Evolutionary conservation across 2,888 invertebrate genomes (phyloP), one percentile per base, ranked within the genome.

Genomic region (Lepas anatifera): DNA sequence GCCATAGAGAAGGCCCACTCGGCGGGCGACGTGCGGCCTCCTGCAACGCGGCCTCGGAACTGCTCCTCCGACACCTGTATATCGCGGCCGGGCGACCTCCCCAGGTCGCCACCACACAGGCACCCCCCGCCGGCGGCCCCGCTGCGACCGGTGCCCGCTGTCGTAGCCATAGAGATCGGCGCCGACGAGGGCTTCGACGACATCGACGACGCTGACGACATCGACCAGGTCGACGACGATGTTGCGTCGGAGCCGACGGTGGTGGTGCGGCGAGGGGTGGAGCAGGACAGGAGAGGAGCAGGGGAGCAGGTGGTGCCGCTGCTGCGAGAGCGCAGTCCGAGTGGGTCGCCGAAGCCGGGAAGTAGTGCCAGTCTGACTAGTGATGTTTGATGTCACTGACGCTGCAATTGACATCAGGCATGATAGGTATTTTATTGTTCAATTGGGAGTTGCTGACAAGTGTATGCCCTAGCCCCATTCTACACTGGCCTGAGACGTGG

Each of bases 301-400:
- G n/a, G n/a, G 29, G 58, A 58, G 35, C 58, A 58, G 58, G 29
- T 35, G 32, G 58, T 58, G 58, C 58, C 58, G 58, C 58, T 58
- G 58, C 16, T 58, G 35, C 22, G 58, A 35, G 22, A 18, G 35
- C 22, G 16, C 22, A 32, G 58, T 18, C 58, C 58, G 25, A 16
- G 22, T 18, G 8, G 32, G 16, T 22, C 58, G 35, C 16, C 32
- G 2, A 35, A 25, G 13, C 58, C 22, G 22, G 32, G 35, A 1
- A 10, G 18, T 35, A 58, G 58, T 22, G 32, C 58, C 16, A 35
- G 58, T 22, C 58, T 35, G 18, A 35, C 32, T 8, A 1, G 3
- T 6, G 58, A 58, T n/a, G 58, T 35, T 22, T 58, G 58, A 58
- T 2, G 11, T 41, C 11, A 10, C 41, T n/a, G n/a, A n/a, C n/a